Evolutionary conservation across 2,113 vertebrate genomes (phyloP).

Genomic region (Pongo pygmaeus): DNA sequence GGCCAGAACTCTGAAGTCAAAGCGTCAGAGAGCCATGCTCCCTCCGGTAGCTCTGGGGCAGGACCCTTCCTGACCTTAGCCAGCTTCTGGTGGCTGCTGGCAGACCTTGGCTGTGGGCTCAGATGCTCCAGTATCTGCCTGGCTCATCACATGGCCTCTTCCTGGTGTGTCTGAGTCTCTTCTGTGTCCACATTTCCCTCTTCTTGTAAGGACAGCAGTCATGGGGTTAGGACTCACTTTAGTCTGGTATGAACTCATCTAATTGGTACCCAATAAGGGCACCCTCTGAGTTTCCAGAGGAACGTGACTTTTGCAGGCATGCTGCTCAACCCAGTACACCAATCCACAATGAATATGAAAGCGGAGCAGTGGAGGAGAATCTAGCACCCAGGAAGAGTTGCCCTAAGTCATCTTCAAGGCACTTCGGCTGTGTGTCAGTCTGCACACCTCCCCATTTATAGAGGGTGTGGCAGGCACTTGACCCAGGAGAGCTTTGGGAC

Average conservation of each 20-base stretch:
- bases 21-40: fast-evolving
- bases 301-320: fast-evolving
- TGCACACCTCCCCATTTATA: fast-evolving
- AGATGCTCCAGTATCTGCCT: fast-evolving
- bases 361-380: not conserved
- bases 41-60: fast-evolving
- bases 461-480: not conserved
- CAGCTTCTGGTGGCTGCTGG: not conserved
- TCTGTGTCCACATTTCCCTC: not conserved
- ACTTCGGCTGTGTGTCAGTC: fast-evolving
- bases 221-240: not conserved
- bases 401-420: not conserved
- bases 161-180: not conserved
- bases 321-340: fast-evolving
- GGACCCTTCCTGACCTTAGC: too few species aligned
- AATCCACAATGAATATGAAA: not conserved
- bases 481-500: not conserved
- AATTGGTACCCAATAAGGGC: not conserved
- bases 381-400: not conserved
- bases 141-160: fast-evolving
- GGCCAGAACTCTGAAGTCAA: not conserved
- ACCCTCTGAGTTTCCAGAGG: not conserved
- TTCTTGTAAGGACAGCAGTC: not conserved
- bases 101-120: not conserved
- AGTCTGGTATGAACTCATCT: too few species aligned